These are phyloP conservation scores for Sinodicranocentrus sp. DNA, from an alignment of 2,888 invertebrate species.

Conservation along the genomic window DNA sequence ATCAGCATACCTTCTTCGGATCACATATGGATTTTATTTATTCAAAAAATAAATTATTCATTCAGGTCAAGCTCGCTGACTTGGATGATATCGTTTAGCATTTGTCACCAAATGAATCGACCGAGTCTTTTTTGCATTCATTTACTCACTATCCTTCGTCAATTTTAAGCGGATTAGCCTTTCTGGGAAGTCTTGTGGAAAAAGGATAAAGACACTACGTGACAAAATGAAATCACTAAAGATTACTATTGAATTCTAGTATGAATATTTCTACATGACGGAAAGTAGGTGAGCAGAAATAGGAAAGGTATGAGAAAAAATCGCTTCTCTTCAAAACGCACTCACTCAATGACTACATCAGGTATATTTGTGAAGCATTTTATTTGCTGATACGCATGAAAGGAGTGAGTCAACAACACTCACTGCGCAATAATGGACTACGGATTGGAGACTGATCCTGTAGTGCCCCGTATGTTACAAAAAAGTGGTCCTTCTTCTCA, in stretches of 20 bases:
- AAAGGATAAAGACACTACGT: constrained; percentile 36
- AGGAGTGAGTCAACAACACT: constrained; percentile 40
- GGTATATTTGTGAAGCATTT: background rate
- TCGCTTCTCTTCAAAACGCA: too few species aligned
- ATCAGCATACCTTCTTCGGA: background rate
- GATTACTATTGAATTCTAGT: constrained; percentile 13
- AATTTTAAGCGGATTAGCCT: constrained; percentile 49
- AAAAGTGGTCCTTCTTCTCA: constrained; percentile 9
- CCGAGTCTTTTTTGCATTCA: background rate
- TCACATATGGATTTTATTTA: constrained; percentile 10
- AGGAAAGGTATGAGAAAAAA: background rate
- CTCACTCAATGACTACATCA: too few species aligned
- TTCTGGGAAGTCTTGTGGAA: constrained; percentile 59
- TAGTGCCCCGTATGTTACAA: background rate
- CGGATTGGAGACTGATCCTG: too few species aligned
- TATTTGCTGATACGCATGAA: constrained; percentile 3
- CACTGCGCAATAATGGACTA: background rate
- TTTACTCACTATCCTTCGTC: constrained; percentile 2
- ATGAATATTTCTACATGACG: background rate
- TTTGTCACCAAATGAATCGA: constrained; percentile 21
- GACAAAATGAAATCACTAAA: constrained; percentile 46
- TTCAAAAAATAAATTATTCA: constrained; percentile 7
- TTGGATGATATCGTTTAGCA: background rate
- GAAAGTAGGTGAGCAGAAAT: constrained; percentile 22
- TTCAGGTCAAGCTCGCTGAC: background rate